Evolutionary conservation across 2,797 vertebrate genomes (phyloP).

Genomic region (Peromyscus attwateri): DNA sequence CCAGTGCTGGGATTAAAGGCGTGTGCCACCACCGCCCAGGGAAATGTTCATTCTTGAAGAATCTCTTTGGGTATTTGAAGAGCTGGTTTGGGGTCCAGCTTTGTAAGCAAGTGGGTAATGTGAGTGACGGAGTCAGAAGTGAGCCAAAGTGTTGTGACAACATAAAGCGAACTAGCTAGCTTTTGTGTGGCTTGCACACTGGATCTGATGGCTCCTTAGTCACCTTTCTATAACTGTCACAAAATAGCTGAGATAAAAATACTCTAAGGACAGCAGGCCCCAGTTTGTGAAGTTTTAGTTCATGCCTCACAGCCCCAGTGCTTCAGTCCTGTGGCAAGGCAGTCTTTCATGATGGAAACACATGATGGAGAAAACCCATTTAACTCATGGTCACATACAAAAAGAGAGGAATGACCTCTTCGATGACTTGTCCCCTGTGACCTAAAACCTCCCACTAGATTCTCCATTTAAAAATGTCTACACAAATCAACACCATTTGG

Average conservation of each 20-base stretch:
- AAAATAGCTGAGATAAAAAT: background rate
- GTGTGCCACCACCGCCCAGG: too few relatives aligned
- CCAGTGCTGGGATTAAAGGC: too few relatives aligned
- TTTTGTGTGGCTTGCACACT: background rate
- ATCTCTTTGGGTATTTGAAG: background rate
- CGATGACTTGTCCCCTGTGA: background rate
- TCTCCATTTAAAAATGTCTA: background rate
- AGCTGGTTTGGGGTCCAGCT: background rate
- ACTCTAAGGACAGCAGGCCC: background rate
- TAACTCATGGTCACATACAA: background rate
- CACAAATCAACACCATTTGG: background rate
- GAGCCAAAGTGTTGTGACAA: background rate
- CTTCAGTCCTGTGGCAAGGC: background rate
- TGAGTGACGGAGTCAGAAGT: background rate
- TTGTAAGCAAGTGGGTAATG: background rate
- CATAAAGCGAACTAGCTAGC: background rate
- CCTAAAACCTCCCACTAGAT: background rate
- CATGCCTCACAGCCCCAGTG: background rate
- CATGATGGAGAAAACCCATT: background rate
- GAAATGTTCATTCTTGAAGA: background rate
- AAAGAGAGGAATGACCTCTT: background rate
- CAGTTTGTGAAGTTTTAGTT: background rate
- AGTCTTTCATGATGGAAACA: background rate
- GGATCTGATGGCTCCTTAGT: background rate
- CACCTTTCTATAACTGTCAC: background rate